phyloP scores from a whole-genome alignment of 2,113 vertebrate species.

The Leucopsar rothschildi region DNA sequence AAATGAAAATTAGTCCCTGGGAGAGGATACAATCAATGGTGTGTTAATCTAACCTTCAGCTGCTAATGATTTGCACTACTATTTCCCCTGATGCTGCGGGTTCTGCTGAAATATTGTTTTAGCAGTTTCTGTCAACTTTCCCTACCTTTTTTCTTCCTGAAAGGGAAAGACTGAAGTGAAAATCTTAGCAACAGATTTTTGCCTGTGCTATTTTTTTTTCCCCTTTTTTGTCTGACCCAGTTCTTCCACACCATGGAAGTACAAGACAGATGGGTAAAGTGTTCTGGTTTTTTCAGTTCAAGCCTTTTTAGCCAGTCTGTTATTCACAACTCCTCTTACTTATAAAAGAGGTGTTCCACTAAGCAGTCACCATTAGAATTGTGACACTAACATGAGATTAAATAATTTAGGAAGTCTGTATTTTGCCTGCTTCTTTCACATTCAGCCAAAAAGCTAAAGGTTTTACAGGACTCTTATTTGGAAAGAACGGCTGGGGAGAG shows the following conservation, averaged over 20 bases:
- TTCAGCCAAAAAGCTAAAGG: background rate
- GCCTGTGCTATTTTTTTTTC: background rate
- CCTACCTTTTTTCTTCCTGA: constrained; percentile 32
- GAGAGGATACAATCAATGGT: constrained; percentile 68
- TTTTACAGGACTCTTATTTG: background rate
- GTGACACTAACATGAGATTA: background rate
- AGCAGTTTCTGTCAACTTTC: constrained; percentile 62
- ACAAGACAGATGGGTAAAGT: background rate
- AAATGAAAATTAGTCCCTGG: constrained; percentile 73
- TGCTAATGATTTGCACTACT: constrained; percentile 76
- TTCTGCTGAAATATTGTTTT: constrained; percentile 70
- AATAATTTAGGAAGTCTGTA: background rate
- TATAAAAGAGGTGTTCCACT: background rate
- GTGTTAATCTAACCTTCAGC: constrained; percentile 76
- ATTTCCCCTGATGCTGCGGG: constrained; percentile 63
- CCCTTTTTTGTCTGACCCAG: background rate
- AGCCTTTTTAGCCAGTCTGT: background rate
- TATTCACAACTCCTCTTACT: background rate
- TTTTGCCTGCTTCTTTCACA: background rate
- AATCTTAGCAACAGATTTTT: constrained; percentile 29
- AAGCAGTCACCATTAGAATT: background rate
- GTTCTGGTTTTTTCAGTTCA: background rate
- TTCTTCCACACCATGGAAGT: constrained; percentile 1
- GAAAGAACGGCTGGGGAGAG: background rate
- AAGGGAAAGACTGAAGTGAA: constrained; percentile 6